Percentiles rank a stretch among this genome's conserved stretches.
These are phyloP conservation scores for Leptatherina wallacei DNA, from an alignment of 2,797 vertebrate genomes.

Conservation along the genomic window DNA sequence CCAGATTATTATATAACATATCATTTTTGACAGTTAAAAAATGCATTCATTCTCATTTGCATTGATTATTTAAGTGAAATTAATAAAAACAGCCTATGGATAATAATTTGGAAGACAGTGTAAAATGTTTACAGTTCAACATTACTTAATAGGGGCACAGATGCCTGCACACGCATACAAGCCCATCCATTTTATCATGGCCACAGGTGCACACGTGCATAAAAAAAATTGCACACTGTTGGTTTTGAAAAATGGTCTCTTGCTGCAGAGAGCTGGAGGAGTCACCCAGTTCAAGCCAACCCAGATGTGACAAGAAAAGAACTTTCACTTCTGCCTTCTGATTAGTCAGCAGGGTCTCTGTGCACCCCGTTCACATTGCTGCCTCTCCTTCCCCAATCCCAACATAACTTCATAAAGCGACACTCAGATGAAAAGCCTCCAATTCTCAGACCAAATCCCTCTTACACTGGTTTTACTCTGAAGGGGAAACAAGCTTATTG, in stretches of 20 bases:
- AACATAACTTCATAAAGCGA: constrained; percentile 65
- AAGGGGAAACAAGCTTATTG: constrained; percentile 46
- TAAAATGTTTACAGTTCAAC: constrained; percentile 23
- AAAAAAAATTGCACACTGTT: constrained; percentile 34
- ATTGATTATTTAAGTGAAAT: background rate
- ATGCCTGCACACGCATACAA: constrained; percentile 39
- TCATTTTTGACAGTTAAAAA: background rate
- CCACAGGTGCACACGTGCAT: constrained; percentile 64
- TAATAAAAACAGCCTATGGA: background rate
- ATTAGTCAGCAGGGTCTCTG: constrained; percentile 78
- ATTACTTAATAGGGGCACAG: constrained; percentile 44
- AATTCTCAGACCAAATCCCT: constrained; percentile 73
- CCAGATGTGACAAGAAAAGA: constrained; percentile 76
- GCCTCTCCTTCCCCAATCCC: constrained; percentile 51
- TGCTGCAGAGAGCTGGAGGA: constrained; percentile 51
- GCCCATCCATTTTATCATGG: constrained; percentile 40
- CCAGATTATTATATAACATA: background rate
- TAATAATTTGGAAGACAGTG: constrained; percentile 1
- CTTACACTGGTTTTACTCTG: constrained; percentile 56
- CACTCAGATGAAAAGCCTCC: constrained; percentile 64
- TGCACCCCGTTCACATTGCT: constrained; percentile 58
- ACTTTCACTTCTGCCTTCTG: constrained; percentile 77
- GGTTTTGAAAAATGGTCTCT: constrained; percentile 70
- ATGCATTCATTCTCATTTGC: background rate
- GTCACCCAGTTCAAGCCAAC: constrained; percentile 72